These are phyloP conservation scores for Sylvilagus bachmani DNA, from an alignment of 2,113 vertebrate genomes.

Conservation along the genomic window DNA sequence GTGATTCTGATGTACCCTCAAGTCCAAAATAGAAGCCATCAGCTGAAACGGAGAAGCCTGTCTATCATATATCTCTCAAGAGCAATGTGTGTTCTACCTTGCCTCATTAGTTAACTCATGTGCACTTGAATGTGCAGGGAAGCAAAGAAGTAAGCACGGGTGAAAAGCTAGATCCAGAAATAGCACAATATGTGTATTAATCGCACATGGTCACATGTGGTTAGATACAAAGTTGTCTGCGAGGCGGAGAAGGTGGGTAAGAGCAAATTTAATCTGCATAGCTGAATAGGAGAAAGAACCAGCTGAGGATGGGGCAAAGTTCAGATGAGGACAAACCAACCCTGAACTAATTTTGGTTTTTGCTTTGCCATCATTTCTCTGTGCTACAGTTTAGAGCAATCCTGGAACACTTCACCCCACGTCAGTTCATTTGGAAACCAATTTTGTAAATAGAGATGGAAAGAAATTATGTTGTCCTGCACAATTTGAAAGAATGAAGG, in stretches of 20 bases:
- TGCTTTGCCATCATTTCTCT: constrained; percentile 64
- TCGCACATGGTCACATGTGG: background rate
- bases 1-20: background rate
- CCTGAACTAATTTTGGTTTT: constrained; percentile 65
- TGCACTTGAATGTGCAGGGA: background rate
- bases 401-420: constrained; percentile 21
- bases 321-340: constrained; percentile 56
- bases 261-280: background rate
- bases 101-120: constrained; percentile 13
- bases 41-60: background rate
- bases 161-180: constrained; percentile 6
- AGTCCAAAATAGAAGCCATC: background rate
- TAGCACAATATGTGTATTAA: background rate
- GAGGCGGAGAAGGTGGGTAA: background rate
- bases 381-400: constrained; percentile 38
- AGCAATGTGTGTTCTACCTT: background rate
- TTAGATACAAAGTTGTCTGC: background rate
- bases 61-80: background rate
- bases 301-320: background rate
- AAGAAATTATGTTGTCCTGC: constrained; percentile 16
- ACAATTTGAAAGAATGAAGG: constrained; percentile 13
- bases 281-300: background rate
- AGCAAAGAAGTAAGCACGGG: background rate
- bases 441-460: constrained; percentile 57
- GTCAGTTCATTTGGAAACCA: constrained; percentile 63